phyloP scores from a whole-genome alignment of 2,113 vertebrate species.

The Phylloscopus trochiloides region DNA sequence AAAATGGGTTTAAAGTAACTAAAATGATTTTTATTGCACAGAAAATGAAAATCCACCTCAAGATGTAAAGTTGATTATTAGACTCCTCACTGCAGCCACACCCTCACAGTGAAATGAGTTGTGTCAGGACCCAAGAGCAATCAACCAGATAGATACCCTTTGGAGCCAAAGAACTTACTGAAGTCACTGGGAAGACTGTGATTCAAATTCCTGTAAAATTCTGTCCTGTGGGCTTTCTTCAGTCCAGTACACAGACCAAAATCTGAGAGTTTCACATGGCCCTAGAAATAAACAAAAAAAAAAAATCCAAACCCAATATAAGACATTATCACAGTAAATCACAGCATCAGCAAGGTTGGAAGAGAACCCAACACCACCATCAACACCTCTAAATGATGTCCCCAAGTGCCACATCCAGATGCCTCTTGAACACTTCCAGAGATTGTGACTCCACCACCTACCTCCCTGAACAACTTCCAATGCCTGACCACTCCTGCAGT shows the following conservation, averaged over 20 bases:
- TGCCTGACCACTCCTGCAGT: background rate
- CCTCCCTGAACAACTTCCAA: background rate
- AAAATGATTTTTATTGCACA: background rate
- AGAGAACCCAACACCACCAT: background rate
- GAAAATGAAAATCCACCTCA: background rate
- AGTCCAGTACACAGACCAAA: constrained; percentile 96
- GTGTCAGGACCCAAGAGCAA: background rate
- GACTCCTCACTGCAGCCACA: background rate
- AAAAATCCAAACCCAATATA: background rate
- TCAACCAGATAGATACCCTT: accelerated
- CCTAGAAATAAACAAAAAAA: constrained; percentile 68
- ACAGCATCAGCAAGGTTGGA: background rate
- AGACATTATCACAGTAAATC: background rate
- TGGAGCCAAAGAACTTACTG: constrained; percentile 78
- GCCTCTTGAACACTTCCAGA: background rate
- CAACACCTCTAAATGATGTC: background rate
- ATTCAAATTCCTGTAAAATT: constrained; percentile 97
- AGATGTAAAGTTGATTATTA: background rate
- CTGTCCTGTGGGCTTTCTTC: constrained; percentile 95
- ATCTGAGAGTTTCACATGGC: constrained; percentile 96
- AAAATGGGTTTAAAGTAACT: background rate
- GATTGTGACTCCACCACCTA: background rate
- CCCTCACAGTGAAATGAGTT: background rate
- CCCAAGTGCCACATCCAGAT: background rate
- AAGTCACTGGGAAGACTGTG: constrained; percentile 96